Percentiles rank a stretch among this genome's conserved stretches.
phyloP scores from a whole-genome alignment of 1,140 invertebrate species.

The Stegodyphus dumicola region DNA sequence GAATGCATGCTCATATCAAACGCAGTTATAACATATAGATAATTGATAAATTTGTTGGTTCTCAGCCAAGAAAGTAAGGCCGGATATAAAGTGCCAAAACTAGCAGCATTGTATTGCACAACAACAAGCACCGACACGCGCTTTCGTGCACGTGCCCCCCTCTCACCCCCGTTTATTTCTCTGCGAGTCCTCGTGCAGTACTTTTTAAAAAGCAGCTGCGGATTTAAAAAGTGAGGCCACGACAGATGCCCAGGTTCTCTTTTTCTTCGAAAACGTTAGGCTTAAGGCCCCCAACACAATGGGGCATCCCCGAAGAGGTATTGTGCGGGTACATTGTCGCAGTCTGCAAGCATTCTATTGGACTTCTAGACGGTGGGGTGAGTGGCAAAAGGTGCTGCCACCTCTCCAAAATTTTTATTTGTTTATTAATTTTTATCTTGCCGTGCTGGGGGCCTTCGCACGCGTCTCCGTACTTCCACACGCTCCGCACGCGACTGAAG shows the following conservation, averaged over 20 bases:
- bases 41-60: too few species aligned
- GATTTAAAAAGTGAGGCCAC: constrained; percentile 25
- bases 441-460: constrained; percentile 4
- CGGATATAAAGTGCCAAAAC: too few species aligned
- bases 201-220: constrained; percentile 11
- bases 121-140: too few species aligned
- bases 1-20: too few species aligned
- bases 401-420: not conserved
- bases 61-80: too few species aligned
- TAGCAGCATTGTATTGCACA: too few species aligned
- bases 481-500: constrained; percentile 26
- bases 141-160: too few species aligned
- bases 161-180: not conserved
- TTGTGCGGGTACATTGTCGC: constrained; percentile 35
- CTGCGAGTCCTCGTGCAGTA: constrained; percentile 6
- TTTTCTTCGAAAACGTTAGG: constrained; percentile 14
- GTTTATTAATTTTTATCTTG: not conserved
- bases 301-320: constrained; percentile 10
- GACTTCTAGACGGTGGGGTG: not conserved
- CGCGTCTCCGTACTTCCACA: constrained; percentile 19
- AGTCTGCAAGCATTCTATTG: constrained; percentile 31
- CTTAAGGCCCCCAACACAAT: constrained; percentile 3
- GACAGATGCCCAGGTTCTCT: constrained; percentile 12
- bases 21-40: too few species aligned
- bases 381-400: constrained; percentile 14